Conservation (phyloP, 1,140 invertebrate species). For the Caenorhabditis elegans region DNA sequence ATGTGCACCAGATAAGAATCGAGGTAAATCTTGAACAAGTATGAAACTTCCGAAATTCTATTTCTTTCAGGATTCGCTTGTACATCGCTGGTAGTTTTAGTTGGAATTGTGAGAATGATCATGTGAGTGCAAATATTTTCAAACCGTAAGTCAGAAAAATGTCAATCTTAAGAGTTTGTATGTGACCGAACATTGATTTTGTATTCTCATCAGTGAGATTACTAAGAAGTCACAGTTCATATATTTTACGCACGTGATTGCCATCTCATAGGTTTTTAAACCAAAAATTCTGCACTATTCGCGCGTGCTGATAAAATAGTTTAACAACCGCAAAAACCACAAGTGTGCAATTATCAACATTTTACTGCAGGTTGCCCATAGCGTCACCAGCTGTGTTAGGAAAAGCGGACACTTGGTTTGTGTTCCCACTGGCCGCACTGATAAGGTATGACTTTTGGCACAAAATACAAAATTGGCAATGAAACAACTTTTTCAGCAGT, state of each 20-base stretch:
- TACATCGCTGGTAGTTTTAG: neutral
- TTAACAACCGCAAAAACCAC: no score
- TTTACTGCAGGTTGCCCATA: neutral
- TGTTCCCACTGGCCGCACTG: neutral
- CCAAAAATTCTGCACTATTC: no score
- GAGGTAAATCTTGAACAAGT: neutral
- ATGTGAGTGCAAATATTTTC: neutral
- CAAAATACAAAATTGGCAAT: neutral
- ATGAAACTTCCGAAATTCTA: neutral
- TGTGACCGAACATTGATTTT: no score
- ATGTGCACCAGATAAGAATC: neutral
- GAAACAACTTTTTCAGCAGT: neutral
- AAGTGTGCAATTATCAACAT: no score
- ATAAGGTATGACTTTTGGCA: neutral
- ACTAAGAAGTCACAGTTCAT: no score
- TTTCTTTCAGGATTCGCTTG: neutral
- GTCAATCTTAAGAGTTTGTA: no score
- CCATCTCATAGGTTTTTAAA: no score
- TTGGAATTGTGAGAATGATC: neutral
- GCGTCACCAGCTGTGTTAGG: neutral
- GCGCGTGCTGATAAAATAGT: neutral
- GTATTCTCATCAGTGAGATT: no score
- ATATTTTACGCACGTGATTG: no score
- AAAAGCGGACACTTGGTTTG: neutral
- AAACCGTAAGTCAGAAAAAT: neutral